These are phyloP conservation scores for Cyphomyrmex costatus DNA, from an alignment of 1,140 invertebrate species.

Conservation along the genomic window DNA sequence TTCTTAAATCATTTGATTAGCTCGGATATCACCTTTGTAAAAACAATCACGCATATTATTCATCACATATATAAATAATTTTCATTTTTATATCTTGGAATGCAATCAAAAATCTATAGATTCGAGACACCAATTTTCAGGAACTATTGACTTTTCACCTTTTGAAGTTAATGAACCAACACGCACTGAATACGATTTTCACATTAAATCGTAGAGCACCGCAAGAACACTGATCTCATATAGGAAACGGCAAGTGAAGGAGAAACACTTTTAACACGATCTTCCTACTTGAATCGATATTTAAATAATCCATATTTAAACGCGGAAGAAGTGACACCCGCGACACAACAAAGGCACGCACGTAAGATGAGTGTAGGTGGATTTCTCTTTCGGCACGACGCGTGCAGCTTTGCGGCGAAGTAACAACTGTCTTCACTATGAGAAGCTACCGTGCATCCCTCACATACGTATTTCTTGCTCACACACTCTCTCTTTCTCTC, in stretches of 20 bases:
- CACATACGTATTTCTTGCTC: conserved; percentile 72
- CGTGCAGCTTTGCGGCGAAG: conserved; percentile 77
- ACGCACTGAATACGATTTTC: not conserved
- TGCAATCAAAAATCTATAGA: conserved; percentile 38
- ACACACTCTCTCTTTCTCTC: too few relatives aligned
- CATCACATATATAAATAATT: not conserved
- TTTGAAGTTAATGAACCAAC: not conserved
- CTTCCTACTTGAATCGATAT: not conserved
- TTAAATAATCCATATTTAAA: not conserved
- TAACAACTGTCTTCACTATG: conserved; percentile 80
- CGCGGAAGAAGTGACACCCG: conserved; percentile 49
- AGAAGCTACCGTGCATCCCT: conserved; percentile 79
- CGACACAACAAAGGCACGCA: conserved; percentile 53
- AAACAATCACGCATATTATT: not conserved
- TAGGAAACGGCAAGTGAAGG: not conserved
- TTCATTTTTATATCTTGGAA: not conserved
- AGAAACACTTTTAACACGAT: not conserved
- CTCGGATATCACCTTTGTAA: not conserved
- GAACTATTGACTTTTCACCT: not conserved
- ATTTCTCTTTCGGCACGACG: conserved; percentile 76
- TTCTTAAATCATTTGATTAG: not conserved
- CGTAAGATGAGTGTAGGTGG: conserved; percentile 15
- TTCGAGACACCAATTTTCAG: not conserved
- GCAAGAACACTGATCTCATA: not conserved
- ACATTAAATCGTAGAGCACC: not conserved